A percentile compares a stretch with the other conserved stretches of the same genome.
phyloP scores from a whole-genome alignment of 2,888 invertebrate species.

The Limnephilus marmoratus region DNA sequence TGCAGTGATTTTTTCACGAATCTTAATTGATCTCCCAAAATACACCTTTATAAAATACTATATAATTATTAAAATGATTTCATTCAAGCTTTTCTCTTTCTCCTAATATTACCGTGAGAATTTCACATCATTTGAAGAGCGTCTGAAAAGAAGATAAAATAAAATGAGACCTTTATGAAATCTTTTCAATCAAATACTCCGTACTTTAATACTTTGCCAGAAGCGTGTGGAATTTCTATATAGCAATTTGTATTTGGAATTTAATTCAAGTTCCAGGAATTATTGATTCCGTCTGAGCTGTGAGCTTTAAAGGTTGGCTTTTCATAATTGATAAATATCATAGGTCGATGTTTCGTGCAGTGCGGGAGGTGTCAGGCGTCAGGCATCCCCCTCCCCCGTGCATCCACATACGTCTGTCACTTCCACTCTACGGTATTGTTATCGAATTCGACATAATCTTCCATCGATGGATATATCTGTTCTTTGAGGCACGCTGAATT shows the following conservation, averaged over 20 bases:
- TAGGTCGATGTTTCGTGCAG: conserved; percentile 58
- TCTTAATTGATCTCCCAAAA: not conserved
- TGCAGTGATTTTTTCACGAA: not conserved
- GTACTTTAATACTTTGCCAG: not conserved
- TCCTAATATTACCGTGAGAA: not conserved
- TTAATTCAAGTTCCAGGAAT: conserved; percentile 51
- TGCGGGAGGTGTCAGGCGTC: conserved; percentile 1
- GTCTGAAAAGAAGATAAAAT: not conserved
- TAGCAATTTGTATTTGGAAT: conserved; percentile 19
- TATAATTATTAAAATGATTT: not conserved
- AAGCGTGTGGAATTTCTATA: not conserved
- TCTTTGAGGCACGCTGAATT: not conserved
- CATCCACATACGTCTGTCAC: conserved; percentile 43
- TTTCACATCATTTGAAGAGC: not conserved
- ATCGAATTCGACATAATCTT: conserved; percentile 11
- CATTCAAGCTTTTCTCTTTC: not conserved
- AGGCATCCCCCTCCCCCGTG: not conserved
- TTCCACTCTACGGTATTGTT: conserved; percentile 31
- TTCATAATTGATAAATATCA: conserved; percentile 65
- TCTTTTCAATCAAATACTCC: conserved; percentile 18
- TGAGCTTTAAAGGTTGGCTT: conserved; percentile 41
- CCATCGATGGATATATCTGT: not conserved
- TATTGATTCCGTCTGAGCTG: conserved; percentile 56
- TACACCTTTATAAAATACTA: not conserved
- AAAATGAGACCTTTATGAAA: conserved; percentile 2